Evolutionary conservation across 2,797 vertebrate species (phyloP).

Genomic region (Pygocentrus nattereri): DNA sequence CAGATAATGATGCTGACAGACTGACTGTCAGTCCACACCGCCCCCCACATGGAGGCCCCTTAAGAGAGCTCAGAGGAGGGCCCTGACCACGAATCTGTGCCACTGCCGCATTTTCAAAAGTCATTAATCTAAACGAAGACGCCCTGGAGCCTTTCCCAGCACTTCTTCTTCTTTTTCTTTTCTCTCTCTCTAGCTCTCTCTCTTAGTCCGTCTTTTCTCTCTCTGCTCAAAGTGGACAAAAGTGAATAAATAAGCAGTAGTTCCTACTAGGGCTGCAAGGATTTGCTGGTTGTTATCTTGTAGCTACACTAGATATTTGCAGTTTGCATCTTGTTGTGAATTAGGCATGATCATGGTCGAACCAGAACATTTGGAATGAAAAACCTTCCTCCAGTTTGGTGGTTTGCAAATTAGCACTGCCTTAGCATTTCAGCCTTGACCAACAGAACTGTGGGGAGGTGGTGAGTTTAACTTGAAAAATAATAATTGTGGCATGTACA

Average conservation of each 20-base stretch:
- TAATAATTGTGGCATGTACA: too few relatives aligned
- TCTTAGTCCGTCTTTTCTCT: too few relatives aligned
- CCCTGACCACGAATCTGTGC: constrained; percentile 40
- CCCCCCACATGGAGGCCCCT: constrained; percentile 25
- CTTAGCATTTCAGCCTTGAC: too few relatives aligned
- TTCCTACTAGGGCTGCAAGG: neutral
- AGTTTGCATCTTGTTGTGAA: too few relatives aligned
- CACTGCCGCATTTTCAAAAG: constrained; percentile 59
- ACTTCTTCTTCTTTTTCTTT: constrained; percentile 15
- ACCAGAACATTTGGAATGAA: too few relatives aligned
- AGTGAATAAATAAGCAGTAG: neutral
- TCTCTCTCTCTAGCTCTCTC: neutral
- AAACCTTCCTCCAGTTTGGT: too few relatives aligned
- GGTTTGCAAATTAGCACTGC: too few relatives aligned
- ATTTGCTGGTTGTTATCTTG: too few relatives aligned
- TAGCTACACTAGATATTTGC: too few relatives aligned
- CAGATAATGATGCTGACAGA: constrained; percentile 49
- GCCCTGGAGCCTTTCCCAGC: constrained; percentile 19
- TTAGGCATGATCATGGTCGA: too few relatives aligned
- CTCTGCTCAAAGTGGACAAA: neutral
- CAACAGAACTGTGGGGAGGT: too few relatives aligned
- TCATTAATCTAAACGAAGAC: constrained; percentile 64
- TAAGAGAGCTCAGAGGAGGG: constrained; percentile 39
- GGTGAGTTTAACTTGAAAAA: too few relatives aligned
- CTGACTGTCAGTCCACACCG: constrained; percentile 34